A percentile compares a stretch with the other conserved stretches of the same genome.
phyloP scores from a whole-genome alignment of 2,888 invertebrate genomes.

The Acleris laterana region DNA sequence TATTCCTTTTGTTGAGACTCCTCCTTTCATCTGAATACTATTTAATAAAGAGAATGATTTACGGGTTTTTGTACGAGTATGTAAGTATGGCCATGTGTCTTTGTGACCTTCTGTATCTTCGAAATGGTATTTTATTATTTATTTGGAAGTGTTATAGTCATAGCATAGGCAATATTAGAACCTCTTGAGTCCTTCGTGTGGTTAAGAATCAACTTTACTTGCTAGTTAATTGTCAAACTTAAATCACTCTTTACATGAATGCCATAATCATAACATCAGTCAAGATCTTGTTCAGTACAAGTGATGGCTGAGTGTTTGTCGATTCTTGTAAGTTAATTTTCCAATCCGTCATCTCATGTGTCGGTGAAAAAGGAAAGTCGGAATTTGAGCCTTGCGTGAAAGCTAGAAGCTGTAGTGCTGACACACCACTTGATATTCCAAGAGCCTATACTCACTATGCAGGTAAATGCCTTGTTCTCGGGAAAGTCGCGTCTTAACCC shows the following conservation, averaged over 20 bases:
- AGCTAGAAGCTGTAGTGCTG: slow-evolving; percentile 12
- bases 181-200: too few species aligned
- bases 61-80: too few species aligned
- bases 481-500: slow-evolving; percentile 26
- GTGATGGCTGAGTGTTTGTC: background rate
- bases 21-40: too few species aligned
- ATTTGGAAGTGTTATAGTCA: too few species aligned
- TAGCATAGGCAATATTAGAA: too few species aligned
- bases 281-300: background rate
- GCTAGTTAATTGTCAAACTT: too few species aligned
- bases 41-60: too few species aligned
- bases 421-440: slow-evolving; percentile 7
- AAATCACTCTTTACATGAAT: too few species aligned
- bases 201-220: too few species aligned
- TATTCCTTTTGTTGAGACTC: background rate
- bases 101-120: too few species aligned
- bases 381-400: slow-evolving; percentile 23
- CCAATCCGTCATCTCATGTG: slow-evolving; percentile 1
- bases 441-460: background rate
- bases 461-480: slow-evolving; percentile 13
- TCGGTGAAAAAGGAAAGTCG: slow-evolving; percentile 25
- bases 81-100: too few species aligned
- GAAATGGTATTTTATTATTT: too few species aligned
- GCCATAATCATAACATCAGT: background rate
- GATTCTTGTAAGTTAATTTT: slow-evolving; percentile 11